phyloP scores from a whole-genome alignment of 2,797 vertebrate genomes.

The Hippoglossus hippoglossus region DNA sequence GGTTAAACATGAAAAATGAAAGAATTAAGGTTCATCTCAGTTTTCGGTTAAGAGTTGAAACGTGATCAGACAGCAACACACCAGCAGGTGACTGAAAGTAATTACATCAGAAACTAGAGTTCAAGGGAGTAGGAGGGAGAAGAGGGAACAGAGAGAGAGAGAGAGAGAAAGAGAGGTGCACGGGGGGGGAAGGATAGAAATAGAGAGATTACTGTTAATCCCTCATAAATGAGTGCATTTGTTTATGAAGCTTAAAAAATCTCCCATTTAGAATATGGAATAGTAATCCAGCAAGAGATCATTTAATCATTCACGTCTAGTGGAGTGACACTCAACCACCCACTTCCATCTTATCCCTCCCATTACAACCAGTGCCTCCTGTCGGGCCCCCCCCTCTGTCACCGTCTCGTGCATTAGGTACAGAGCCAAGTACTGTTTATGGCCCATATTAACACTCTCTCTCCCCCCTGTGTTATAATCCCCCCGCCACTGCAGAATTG shows the following conservation, averaged over 20 bases:
- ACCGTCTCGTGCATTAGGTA: slow-evolving; percentile 61
- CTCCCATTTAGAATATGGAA: slow-evolving; percentile 90
- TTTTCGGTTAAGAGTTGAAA: slow-evolving; percentile 1
- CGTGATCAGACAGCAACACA: neutral
- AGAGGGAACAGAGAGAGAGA: slow-evolving; percentile 36
- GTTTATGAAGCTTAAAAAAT: slow-evolving; percentile 87
- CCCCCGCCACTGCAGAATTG: slow-evolving; percentile 65
- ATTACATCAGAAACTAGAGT: slow-evolving; percentile 40
- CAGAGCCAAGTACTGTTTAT: slow-evolving; percentile 55
- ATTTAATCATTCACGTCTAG: slow-evolving; percentile 82
- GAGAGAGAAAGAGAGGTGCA: slow-evolving; percentile 41
- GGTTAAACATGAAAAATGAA: slow-evolving; percentile 33
- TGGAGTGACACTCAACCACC: slow-evolving; percentile 51
- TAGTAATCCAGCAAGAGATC: slow-evolving; percentile 83
- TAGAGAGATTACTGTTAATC: slow-evolving; percentile 88
- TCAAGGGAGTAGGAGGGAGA: slow-evolving; percentile 45
- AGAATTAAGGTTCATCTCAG: slow-evolving; percentile 9
- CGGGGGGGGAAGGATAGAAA: slow-evolving; percentile 68
- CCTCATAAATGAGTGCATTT: slow-evolving; percentile 87
- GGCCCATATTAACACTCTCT: slow-evolving; percentile 78
- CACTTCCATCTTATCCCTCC: slow-evolving; percentile 59
- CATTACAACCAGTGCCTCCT: slow-evolving; percentile 68
- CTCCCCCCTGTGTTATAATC: slow-evolving; percentile 75
- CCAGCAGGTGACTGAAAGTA: slow-evolving; percentile 23
- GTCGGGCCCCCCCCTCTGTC: slow-evolving; percentile 32